Base-by-base conservation (phyloP, 2,888 invertebrate genomes). In the Arge pagana region DNA sequence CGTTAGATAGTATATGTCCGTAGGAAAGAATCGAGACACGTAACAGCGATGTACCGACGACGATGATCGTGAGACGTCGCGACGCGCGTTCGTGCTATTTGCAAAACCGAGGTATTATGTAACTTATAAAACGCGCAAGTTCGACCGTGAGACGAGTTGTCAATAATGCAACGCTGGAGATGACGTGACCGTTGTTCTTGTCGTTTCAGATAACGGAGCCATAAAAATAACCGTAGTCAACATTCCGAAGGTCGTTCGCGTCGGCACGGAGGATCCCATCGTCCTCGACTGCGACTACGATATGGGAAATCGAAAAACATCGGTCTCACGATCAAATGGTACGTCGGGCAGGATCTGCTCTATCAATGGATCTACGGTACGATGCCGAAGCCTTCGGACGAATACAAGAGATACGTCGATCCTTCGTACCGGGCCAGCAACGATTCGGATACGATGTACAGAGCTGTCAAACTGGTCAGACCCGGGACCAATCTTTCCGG, bases 331-430 rank as follows among this genome's bases (percentile, higher is more conserved):
- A 85, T 90, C 6, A 89, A 89, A 72, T 90, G 90, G 90, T 88
- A 83, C 72, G 83, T 85, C 64, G 82, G 80, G 56, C 80, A 82
- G 0, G 82, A 84, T 41, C 82, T 85, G 0, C 85, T 90, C n/a
- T 90, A 90, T 74, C 89, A 90, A 71, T 90, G 90, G 89, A 89
- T 90, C 55, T 86, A 86, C 1, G 85, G 86, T 3, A 81, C 82
- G 57, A 81, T 80, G 58, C 88, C 88, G 0, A 85, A 85, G 66
- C 86, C 84, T 10, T 77, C 87, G 40, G 86, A 65, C 21, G 70
- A 71, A 50, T 69, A 63, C 50, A 39, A 53, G 6, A 63, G 67
- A 52, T 71, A 69, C 55, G 64, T 71, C 48, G 86, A 90, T 66
- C 77, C 86, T 15, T 79, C 79, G 35, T 86, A 84, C 76, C 81